These are phyloP conservation scores for Cyanoderma ruficeps DNA, from an alignment of 2,113 vertebrate species.

Conservation along the genomic window DNA sequence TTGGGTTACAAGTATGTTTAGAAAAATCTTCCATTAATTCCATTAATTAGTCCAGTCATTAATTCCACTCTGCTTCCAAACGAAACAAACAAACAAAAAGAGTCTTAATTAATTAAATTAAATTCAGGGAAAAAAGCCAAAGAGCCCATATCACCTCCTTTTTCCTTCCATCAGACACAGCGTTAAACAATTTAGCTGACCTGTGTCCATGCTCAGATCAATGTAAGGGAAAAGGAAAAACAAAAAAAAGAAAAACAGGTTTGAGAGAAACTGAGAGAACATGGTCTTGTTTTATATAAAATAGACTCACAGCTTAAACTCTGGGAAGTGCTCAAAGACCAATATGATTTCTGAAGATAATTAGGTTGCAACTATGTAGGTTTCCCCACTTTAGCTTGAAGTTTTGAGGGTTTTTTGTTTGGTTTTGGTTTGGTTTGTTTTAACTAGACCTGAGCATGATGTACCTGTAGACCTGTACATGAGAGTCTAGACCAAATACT, in stretches of 20 bases:
- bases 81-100: not conserved
- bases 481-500: not conserved
- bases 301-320: not conserved
- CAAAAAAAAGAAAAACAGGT: not conserved
- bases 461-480: not conserved
- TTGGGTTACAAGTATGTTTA: not conserved
- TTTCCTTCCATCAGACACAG: not conserved
- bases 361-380: not conserved
- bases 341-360: not conserved
- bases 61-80: not conserved
- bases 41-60: no score
- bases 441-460: not conserved
- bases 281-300: not conserved
- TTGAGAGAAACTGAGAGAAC: not conserved
- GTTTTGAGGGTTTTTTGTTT: rapidly evolving
- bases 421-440: not conserved
- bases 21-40: not conserved
- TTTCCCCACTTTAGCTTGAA: not conserved
- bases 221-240: not conserved
- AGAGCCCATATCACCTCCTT: not conserved
- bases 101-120: not conserved
- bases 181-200: not conserved
- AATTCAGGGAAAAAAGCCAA: not conserved
- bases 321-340: not conserved
- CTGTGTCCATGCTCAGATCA: not conserved